Evolutionary conservation across 2,888 invertebrate genomes (phyloP).

Genomic region (Ophraella communa): DNA sequence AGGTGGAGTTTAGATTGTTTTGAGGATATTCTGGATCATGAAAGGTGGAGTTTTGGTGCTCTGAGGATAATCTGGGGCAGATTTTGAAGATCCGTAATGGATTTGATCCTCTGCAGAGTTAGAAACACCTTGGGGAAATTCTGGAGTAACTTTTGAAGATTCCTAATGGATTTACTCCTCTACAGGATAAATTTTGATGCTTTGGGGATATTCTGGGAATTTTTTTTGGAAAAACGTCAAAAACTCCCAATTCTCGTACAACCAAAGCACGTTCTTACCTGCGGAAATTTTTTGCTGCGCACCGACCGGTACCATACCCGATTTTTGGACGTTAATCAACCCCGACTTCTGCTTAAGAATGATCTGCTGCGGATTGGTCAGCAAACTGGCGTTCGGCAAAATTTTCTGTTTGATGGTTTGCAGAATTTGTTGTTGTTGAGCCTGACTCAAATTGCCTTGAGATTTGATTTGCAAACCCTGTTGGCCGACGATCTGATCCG

Average conservation of each 20-base stretch:
- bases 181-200: too few relatives aligned
- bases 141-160: too few relatives aligned
- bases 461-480: conserved; percentile 51
- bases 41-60: too few relatives aligned
- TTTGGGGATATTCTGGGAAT: too few relatives aligned
- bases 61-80: too few relatives aligned
- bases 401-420: conserved; percentile 59
- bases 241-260: not conserved
- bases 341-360: conserved; percentile 61
- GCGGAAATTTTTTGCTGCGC: conserved; percentile 35
- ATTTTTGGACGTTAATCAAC: conserved; percentile 43
- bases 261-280: conserved; percentile 24
- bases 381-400: conserved; percentile 55
- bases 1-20: too few relatives aligned
- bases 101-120: too few relatives aligned
- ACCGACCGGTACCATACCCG: conserved; percentile 22
- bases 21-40: too few relatives aligned
- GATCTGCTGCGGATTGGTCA: conserved; percentile 56
- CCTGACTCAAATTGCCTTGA: conserved; percentile 52
- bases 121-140: too few relatives aligned
- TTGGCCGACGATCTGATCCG: conserved; percentile 41
- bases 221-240: too few relatives aligned
- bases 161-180: too few relatives aligned
- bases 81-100: too few relatives aligned
- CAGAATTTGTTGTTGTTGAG: conserved; percentile 60